phyloP scores from a whole-genome alignment of 2,113 vertebrate species.

The Ageneiosus marmoratus region DNA sequence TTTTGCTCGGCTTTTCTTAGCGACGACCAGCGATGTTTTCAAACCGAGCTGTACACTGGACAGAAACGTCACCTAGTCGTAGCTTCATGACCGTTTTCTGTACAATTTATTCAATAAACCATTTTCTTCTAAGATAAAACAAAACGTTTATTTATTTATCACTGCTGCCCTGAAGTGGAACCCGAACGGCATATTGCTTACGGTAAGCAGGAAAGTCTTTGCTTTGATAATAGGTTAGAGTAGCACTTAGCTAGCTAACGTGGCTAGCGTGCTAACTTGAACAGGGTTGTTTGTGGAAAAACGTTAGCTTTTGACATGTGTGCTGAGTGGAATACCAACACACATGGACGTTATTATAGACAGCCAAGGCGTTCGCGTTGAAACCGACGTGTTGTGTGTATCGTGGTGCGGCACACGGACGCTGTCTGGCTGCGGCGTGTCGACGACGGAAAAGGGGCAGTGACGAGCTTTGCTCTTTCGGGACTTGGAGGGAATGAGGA shows the following conservation, averaged over 20 bases:
- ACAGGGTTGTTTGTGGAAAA: constrained; percentile 45
- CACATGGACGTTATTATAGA: background rate
- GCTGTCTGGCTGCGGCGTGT: background rate
- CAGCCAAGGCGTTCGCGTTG: too few species aligned
- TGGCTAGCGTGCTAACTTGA: constrained; percentile 61
- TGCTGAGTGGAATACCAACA: background rate
- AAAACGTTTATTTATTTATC: too few species aligned
- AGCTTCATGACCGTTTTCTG: constrained; percentile 65
- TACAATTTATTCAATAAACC: constrained; percentile 52
- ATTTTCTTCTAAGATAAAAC: background rate
- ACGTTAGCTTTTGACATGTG: background rate
- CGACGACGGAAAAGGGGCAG: constrained; percentile 20
- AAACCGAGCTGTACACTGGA: constrained; percentile 65
- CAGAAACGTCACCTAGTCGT: constrained; percentile 70
- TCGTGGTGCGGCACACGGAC: background rate
- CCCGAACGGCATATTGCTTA: constrained; percentile 44
- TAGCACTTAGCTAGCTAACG: constrained; percentile 54
- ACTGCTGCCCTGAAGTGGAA: background rate
- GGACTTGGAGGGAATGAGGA: constrained; percentile 30
- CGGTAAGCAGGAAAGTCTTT: constrained; percentile 64
- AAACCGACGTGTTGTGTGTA: too few species aligned
- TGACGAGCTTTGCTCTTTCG: too few species aligned
- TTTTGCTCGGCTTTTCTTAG: constrained; percentile 74
- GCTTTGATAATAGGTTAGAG: background rate
- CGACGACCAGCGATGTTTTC: constrained; percentile 78